Evolutionary conservation across 2,797 vertebrate species (phyloP).

Genomic region (Enteromius thamalakanensis): DNA sequence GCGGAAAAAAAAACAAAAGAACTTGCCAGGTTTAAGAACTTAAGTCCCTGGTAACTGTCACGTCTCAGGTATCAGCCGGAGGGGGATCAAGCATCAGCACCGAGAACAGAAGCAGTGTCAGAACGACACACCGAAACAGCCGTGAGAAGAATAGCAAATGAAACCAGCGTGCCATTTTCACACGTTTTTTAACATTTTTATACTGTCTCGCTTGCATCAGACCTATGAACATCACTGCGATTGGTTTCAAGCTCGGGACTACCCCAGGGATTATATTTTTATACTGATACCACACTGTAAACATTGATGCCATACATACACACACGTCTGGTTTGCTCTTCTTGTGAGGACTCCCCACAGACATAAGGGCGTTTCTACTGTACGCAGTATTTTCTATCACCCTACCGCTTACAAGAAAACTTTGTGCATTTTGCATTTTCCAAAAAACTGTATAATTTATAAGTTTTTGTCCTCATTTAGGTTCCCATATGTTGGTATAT

Average conservation of each 20-base stretch:
- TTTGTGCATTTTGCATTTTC: background rate
- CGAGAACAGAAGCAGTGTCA: slow-evolving; percentile 71
- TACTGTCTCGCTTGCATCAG: background rate
- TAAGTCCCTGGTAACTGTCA: slow-evolving; percentile 69
- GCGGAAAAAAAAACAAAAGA: slow-evolving; percentile 59
- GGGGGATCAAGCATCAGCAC: slow-evolving; percentile 76
- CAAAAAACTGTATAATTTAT: background rate
- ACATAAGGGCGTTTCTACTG: background rate
- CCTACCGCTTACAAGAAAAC: background rate
- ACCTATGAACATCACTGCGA: background rate
- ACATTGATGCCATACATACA: background rate
- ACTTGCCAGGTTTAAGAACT: slow-evolving; percentile 48
- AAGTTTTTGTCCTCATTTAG: background rate
- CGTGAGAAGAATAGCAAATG: slow-evolving; percentile 58
- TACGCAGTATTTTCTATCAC: background rate
- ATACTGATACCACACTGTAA: background rate
- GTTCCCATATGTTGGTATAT: background rate
- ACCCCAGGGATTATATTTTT: background rate
- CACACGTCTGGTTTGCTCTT: background rate
- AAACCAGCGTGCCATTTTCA: slow-evolving; percentile 1
- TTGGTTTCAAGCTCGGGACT: background rate
- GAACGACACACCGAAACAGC: slow-evolving; percentile 48
- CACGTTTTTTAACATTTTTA: slow-evolving; percentile 13
- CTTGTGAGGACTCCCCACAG: background rate
- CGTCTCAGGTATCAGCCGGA: slow-evolving; percentile 73